Percentiles rank a stretch among this genome's conserved stretches.
Conservation (phyloP, 1,140 invertebrate genomes). For the Formica selysi region DNA sequence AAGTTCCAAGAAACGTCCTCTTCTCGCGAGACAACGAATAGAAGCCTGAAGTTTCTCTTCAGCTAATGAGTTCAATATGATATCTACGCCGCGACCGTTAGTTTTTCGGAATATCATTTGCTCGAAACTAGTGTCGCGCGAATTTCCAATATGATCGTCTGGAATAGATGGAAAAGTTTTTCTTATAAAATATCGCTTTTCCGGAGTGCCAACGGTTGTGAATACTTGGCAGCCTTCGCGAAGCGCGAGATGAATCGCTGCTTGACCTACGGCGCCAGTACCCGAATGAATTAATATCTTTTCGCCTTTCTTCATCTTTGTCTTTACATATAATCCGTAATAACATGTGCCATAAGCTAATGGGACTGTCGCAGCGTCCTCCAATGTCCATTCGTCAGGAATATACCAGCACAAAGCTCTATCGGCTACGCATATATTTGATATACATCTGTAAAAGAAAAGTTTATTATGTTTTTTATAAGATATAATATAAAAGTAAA, state of each 20-base stretch:
- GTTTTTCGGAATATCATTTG: too few relatives aligned
- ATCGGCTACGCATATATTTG: background rate
- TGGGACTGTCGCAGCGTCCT: conserved; percentile 95
- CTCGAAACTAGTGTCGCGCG: too few relatives aligned
- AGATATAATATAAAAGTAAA: background rate
- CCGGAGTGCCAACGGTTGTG: conserved; percentile 89
- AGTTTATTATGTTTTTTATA: background rate
- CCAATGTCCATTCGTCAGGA: conserved; percentile 93
- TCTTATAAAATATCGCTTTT: conserved; percentile 90
- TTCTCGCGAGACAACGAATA: conserved; percentile 90
- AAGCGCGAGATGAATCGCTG: conserved; percentile 19
- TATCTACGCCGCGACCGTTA: too few relatives aligned
- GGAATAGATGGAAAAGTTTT: conserved; percentile 72
- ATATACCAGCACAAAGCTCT: conserved; percentile 88
- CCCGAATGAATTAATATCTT: conserved; percentile 92
- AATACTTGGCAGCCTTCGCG: background rate
- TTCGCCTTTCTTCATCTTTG: conserved; percentile 88
- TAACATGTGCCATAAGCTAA: conserved; percentile 94
- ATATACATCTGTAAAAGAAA: background rate
- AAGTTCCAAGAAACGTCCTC: conserved; percentile 92
- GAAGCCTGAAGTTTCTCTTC: conserved; percentile 92
- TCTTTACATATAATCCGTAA: conserved; percentile 90
- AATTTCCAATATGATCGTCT: too few relatives aligned
- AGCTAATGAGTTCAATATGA: conserved; percentile 92
- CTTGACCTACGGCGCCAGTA: conserved; percentile 88